A percentile compares a stretch with the other conserved stretches of the same genome.
These are phyloP conservation scores for Drosophila greeni DNA, from an alignment of 2,888 invertebrate species.

Conservation along the genomic window DNA sequence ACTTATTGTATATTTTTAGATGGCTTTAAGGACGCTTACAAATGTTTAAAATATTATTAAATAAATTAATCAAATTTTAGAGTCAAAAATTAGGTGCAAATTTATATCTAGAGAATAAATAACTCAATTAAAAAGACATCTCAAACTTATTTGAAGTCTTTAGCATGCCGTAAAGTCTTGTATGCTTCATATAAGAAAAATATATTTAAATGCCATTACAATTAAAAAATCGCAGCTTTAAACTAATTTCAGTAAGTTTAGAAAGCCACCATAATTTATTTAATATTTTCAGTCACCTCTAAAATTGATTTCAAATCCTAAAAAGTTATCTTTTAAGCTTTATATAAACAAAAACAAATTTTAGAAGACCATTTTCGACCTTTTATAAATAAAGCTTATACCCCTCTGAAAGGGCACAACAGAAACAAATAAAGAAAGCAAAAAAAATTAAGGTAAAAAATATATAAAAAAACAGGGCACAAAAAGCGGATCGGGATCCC, in stretches of 20 bases:
- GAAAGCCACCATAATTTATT: neutral
- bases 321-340: neutral
- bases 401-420: neutral
- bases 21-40: neutral
- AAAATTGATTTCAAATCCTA: neutral
- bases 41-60: neutral
- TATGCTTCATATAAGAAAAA: no score
- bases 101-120: neutral
- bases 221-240: neutral
- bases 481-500: slow-evolving; percentile 36
- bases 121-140: no score
- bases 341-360: neutral
- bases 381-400: neutral
- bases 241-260: neutral
- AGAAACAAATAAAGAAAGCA: slow-evolving; percentile 12
- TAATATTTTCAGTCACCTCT: neutral
- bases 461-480: slow-evolving; percentile 3
- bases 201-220: neutral
- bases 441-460: neutral
- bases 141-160: neutral
- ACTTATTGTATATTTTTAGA: no score
- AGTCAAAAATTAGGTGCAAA: neutral
- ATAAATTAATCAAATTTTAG: neutral
- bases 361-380: neutral
- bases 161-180: neutral